phyloP scores from a whole-genome alignment of 2,113 vertebrate species.

The Chauna torquata region DNA sequence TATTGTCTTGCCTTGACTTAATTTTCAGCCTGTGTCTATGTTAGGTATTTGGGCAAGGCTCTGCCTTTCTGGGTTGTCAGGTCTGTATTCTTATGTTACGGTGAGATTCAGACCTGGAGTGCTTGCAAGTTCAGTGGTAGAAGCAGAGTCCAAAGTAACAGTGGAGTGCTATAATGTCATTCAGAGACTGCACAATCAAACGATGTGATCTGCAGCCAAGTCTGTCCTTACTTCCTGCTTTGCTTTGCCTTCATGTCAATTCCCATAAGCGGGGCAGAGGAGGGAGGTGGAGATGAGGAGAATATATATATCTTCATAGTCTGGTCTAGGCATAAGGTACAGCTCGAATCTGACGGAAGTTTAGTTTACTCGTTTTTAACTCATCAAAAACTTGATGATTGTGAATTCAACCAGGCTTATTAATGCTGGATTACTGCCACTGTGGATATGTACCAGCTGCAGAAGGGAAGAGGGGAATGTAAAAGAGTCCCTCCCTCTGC shows the following conservation, averaged over 20 bases:
- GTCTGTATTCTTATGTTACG: neutral
- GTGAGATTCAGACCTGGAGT: neutral
- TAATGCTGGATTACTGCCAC: neutral
- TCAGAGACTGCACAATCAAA: neutral
- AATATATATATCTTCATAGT: accelerated
- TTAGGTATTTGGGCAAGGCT: neutral
- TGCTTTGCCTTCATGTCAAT: neutral
- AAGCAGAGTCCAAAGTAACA: neutral
- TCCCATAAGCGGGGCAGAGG: neutral
- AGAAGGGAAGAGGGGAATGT: neutral
- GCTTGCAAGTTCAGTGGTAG: neutral
- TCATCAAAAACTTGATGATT: neutral
- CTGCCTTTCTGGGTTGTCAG: neutral
- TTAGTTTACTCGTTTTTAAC: neutral
- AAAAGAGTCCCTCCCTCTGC: neutral
- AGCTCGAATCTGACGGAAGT: neutral
- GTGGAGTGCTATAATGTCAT: neutral
- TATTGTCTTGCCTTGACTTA: neutral
- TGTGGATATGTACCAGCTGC: neutral
- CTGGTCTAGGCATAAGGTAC: neutral
- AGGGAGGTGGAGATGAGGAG: neutral
- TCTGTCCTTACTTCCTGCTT: neutral
- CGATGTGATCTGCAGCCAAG: neutral
- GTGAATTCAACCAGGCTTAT: neutral
- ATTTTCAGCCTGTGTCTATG: neutral